phyloP scores from a whole-genome alignment of 2,888 invertebrate genomes.

The Erannis defoliaria region DNA sequence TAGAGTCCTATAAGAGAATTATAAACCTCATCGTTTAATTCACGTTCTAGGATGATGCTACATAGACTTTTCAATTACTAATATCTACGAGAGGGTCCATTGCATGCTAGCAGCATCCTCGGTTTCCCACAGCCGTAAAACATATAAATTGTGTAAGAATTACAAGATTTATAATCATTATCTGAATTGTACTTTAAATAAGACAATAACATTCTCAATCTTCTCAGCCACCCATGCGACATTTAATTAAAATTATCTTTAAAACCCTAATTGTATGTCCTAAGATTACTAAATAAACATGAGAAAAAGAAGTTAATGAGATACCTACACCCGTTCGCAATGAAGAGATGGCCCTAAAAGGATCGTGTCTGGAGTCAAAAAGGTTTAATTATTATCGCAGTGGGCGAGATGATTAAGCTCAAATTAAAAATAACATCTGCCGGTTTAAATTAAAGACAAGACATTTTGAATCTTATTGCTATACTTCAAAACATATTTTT shows the following conservation, averaged over 20 bases:
- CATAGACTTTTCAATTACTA: no score
- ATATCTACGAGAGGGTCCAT: no score
- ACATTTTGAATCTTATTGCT: slow-evolving; percentile 7
- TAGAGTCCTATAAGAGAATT: no score
- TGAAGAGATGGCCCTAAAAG: slow-evolving; percentile 47
- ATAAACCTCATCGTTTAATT: no score
- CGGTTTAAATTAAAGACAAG: slow-evolving; percentile 1
- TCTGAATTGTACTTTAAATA: neutral
- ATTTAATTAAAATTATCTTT: slow-evolving; percentile 19
- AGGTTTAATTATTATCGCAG: slow-evolving; percentile 62
- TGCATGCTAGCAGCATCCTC: no score
- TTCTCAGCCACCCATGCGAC: neutral
- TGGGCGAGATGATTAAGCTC: slow-evolving; percentile 54
- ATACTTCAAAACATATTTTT: neutral
- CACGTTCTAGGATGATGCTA: no score
- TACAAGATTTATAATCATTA: no score
- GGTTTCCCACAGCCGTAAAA: no score
- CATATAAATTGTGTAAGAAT: no score
- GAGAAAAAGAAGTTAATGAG: slow-evolving; percentile 20
- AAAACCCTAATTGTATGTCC: slow-evolving; percentile 16
- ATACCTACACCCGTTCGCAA: slow-evolving; percentile 21
- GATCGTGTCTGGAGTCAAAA: slow-evolving; percentile 33
- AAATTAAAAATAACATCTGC: slow-evolving; percentile 28
- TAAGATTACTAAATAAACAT: slow-evolving; percentile 11
- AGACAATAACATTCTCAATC: neutral